phyloP scores from a whole-genome alignment of 2,888 invertebrate species.

The Drosophila quasianomalipes region DNA sequence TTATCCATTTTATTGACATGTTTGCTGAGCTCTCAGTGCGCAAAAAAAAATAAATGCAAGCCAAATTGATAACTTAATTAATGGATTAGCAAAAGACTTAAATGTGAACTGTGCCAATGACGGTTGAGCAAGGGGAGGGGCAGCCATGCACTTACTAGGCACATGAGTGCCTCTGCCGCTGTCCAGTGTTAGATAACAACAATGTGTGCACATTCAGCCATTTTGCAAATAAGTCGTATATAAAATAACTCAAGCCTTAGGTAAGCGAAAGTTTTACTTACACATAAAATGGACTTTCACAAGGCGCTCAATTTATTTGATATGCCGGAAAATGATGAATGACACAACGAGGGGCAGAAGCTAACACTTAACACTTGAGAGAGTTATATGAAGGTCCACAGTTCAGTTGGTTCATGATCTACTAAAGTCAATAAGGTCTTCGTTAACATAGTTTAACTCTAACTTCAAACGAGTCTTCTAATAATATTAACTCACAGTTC shows the following conservation, averaged over 20 bases:
- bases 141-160: background rate
- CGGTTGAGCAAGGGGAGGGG: background rate
- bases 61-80: conserved; percentile 45
- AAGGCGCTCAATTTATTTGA: conserved; percentile 24
- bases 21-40: conserved; percentile 34
- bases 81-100: conserved; percentile 19
- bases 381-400: background rate
- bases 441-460: background rate
- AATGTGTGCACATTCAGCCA: conserved; percentile 27
- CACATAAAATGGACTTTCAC: conserved; percentile 23
- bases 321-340: conserved; percentile 43
- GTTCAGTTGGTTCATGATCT: background rate
- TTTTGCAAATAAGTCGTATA: conserved; percentile 6
- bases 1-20: conserved; percentile 50
- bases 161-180: conserved; percentile 14
- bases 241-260: conserved; percentile 25
- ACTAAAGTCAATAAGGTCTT: background rate
- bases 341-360: conserved; percentile 6
- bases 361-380: background rate
- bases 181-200: conserved; percentile 41
- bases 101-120: background rate
- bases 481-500: background rate
- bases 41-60: conserved; percentile 1
- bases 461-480: background rate
- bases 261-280: conserved; percentile 43